Evolutionary conservation across 2,797 vertebrate species (phyloP), one percentile per base, ranked within the genome.

Genomic region (Neoniphon sammara): DNA sequence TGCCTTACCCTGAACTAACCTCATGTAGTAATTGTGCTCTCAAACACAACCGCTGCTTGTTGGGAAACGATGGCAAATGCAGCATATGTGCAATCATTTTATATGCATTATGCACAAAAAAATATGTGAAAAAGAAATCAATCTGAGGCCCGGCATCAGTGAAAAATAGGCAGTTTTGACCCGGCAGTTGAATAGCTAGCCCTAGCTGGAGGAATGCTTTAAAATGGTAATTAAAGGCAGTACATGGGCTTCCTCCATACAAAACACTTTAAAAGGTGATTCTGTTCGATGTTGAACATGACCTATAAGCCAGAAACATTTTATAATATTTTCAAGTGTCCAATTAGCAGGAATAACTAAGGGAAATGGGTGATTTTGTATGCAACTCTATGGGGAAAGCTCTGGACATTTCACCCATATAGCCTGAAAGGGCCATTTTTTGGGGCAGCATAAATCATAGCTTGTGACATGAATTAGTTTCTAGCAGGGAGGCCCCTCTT

Each of bases 321-420:
- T 65, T 39, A 47, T 6, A 14, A 62, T 55, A 9, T 70, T 73
- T 66, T 49, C 11, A 66, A 55, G 21, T 54, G 54, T 54, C 66
- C 55, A 60, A 80, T 75, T 76, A 81, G 55, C 42, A 66, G 34
- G 9, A 34, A 72, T 70, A 31, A 64, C 34, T 7, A 30, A 49
- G 21, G 7, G 8, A 55, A 74, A 68, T 20, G 54, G 9, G 3
- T 10, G 11, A 25, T 39, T 73, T 55, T n/a, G 52, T 57, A 36
- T 60, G 47, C 30, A 75, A 30, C 8, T 18, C 31, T 21, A 20
- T 15, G 20, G 47, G 30, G 47, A 59, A 68, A 36, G 21, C 5
- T 14, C 17, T 12, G 15, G 39, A 69, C 36, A 27, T 76, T 57
- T 70, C 47, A 70, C n/a, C 23, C 7, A n/a, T 12, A 8, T 12